These are phyloP conservation scores for Drosophila paracracens DNA, from an alignment of 2,888 invertebrate genomes.

Conservation along the genomic window DNA sequence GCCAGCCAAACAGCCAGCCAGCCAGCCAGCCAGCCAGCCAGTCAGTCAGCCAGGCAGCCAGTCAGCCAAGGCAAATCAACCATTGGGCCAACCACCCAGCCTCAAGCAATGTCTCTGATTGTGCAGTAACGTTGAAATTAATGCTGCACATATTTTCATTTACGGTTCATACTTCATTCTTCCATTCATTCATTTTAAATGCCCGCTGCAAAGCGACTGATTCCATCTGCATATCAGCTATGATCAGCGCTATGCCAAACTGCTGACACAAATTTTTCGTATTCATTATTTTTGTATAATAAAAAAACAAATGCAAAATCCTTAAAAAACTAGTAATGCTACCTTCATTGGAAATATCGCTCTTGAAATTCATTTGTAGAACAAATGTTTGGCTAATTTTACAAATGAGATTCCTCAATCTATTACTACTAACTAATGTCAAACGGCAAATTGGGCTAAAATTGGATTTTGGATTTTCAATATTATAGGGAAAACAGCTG, in stretches of 20 bases:
- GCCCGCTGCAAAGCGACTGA: constrained; percentile 29
- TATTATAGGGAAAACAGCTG: background rate
- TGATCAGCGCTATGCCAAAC: background rate
- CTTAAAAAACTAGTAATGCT: background rate
- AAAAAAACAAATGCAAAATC: background rate
- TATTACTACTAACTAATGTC: background rate
- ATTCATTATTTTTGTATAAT: background rate
- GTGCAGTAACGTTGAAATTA: constrained; percentile 73
- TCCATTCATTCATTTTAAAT: constrained; percentile 31
- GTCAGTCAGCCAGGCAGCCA: constrained; percentile 16
- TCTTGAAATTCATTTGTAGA: background rate
- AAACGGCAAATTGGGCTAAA: background rate
- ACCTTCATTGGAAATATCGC: background rate
- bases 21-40: constrained; percentile 17
- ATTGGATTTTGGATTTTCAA: background rate
- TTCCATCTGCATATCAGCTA: constrained; percentile 17
- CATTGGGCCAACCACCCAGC: constrained; percentile 5
- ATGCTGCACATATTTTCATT: constrained; percentile 77
- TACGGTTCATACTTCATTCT: constrained; percentile 59
- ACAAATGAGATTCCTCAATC: background rate
- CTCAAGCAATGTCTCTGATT: constrained; percentile 47
- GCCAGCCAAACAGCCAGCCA: constrained; percentile 14
- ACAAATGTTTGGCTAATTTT: background rate
- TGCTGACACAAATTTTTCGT: background rate
- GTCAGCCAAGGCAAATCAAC: constrained; percentile 19